Evolutionary conservation across 2,113 vertebrate genomes (phyloP).

Genomic region (Sigmodon hispidus): DNA sequence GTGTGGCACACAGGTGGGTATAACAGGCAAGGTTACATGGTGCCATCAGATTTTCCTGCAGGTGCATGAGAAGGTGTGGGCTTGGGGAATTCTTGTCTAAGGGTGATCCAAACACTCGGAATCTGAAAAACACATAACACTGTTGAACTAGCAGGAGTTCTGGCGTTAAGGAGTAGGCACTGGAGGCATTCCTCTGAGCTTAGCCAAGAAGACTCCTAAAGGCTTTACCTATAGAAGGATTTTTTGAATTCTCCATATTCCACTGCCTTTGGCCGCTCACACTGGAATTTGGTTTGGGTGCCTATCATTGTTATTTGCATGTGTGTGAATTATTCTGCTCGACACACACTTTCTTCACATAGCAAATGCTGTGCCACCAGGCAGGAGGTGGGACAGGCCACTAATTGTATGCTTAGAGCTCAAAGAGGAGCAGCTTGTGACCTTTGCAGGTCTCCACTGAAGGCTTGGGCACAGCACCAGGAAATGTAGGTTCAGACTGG

Average conservation of each 20-base stretch:
- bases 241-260: neutral
- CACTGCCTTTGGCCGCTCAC: neutral
- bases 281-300: neutral
- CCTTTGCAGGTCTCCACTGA: neutral
- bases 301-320: rapidly evolving
- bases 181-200: neutral
- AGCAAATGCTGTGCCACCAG: neutral
- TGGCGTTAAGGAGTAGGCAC: neutral
- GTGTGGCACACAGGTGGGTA: no score
- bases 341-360: no score
- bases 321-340: rapidly evolving
- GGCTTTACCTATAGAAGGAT: rapidly evolving
- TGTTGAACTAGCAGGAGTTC: neutral
- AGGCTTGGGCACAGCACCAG: neutral
- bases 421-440: neutral
- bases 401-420: neutral
- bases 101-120: no score
- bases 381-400: neutral
- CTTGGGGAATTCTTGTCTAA: neutral
- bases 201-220: neutral
- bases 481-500: neutral
- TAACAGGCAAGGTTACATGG: neutral
- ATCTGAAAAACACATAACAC: neutral
- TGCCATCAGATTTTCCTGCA: rapidly evolving
- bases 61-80: neutral